Evolutionary conservation across 1,140 invertebrate genomes (phyloP).

Genomic region (Meloidogyne chitwoodi): DNA sequence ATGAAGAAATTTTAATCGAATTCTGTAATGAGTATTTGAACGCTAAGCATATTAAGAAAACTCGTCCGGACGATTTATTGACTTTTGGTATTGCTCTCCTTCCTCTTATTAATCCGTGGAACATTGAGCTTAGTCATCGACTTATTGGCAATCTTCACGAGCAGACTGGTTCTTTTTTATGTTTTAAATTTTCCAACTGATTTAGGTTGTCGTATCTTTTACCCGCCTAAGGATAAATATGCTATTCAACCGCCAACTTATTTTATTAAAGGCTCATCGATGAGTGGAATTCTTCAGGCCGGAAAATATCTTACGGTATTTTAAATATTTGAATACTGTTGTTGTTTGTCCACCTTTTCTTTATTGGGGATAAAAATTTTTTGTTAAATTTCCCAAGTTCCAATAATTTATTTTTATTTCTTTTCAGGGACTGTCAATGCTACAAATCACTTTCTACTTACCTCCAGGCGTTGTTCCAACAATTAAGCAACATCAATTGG

Average conservation of each 20-base stretch:
- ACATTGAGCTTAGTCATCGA: conserved; percentile 20
- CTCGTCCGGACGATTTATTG: background rate
- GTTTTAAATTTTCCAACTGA: background rate
- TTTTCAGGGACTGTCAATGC: conserved; percentile 30
- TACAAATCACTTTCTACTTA: conserved; percentile 25
- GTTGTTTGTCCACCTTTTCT: background rate
- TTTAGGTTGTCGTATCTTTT: conserved; percentile 23
- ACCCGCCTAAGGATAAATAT: conserved; percentile 27
- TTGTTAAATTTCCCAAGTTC: too few species aligned
- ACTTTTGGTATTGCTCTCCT: conserved; percentile 21
- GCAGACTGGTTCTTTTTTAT: conserved; percentile 2
- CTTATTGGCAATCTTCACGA: conserved; percentile 17
- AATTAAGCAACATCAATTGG: conserved; percentile 14
- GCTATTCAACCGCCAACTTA: conserved; percentile 25
- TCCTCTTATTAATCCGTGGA: conserved; percentile 29
- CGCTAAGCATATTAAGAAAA: background rate
- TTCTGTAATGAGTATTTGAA: conserved; percentile 22
- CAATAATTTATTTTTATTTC: background rate
- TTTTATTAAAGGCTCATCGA: conserved; percentile 21
- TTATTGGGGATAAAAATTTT: too few species aligned
- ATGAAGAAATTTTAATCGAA: conserved; percentile 20
- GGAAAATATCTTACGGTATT: conserved; percentile 25
- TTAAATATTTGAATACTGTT: too few species aligned
- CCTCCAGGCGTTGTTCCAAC: background rate
- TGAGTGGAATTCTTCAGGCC: conserved; percentile 14